These are phyloP conservation scores for Dryomyza anilis DNA, from an alignment of 2,888 invertebrate species.

Conservation along the genomic window DNA sequence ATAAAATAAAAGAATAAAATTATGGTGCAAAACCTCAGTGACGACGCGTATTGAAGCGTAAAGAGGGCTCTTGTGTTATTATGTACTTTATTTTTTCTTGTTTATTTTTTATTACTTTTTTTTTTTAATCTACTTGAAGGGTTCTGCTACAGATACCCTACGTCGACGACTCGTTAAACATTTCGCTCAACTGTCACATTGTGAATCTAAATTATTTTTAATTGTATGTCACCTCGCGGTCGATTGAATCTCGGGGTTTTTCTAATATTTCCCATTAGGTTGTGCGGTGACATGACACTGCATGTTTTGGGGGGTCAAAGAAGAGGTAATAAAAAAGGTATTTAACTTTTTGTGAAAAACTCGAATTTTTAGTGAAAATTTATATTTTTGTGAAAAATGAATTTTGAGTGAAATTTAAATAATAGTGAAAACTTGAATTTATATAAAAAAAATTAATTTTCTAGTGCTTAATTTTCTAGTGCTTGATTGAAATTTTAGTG, in stretches of 20 bases:
- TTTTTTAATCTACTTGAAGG: not conserved
- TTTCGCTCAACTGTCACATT: conserved; percentile 34
- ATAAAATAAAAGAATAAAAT: not conserved
- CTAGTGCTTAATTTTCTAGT: no score
- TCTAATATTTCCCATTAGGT: not conserved
- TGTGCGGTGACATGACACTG: not conserved
- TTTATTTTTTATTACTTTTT: no score
- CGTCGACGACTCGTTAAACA: conserved; percentile 31
- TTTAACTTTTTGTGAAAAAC: no score
- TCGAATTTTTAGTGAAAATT: no score
- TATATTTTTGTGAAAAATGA: no score
- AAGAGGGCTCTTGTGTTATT: not conserved
- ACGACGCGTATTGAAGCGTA: conserved; percentile 5
- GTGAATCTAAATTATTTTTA: conserved; percentile 32
- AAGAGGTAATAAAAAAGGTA: no score
- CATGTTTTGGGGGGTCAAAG: not conserved
- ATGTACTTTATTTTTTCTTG: not conserved
- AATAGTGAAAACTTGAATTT: no score
- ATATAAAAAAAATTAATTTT: no score
- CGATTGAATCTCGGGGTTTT: conserved; percentile 27
- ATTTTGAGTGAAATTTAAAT: no score
- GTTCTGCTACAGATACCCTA: not conserved
- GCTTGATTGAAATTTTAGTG: no score
- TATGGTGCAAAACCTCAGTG: not conserved
- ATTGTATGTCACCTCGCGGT: conserved; percentile 32